phyloP scores from a whole-genome alignment of 2,113 vertebrate species.

The Melanerpes aurifrons region DNA sequence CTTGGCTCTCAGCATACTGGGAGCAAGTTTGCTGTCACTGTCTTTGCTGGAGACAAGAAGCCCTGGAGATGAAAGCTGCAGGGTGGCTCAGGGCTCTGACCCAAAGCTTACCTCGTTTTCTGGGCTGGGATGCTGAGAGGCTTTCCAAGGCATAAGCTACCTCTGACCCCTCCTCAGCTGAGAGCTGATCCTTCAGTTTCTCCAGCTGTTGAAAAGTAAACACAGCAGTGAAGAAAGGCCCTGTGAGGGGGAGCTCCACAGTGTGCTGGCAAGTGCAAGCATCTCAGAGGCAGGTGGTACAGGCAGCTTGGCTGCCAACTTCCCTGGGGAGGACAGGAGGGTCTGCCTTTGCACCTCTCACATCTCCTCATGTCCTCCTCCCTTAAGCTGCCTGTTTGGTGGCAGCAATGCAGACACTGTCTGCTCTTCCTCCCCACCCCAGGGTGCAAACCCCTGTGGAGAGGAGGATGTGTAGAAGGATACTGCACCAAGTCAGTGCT shows the following conservation, averaged over 20 bases:
- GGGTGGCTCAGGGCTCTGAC: neutral
- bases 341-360: neutral
- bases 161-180: slow-evolving; percentile 35
- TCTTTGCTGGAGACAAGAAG: neutral
- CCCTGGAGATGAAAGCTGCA: neutral
- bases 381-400: neutral
- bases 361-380: neutral
- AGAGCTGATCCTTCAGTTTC: slow-evolving; percentile 67
- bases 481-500: neutral
- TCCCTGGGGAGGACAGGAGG: neutral
- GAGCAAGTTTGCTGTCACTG: neutral
- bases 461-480: neutral
- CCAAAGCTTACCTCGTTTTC: slow-evolving; percentile 66
- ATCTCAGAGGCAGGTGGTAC: neutral
- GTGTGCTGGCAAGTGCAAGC: neutral
- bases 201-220: slow-evolving; percentile 65
- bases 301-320: neutral
- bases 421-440: neutral
- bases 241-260: neutral
- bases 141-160: slow-evolving; percentile 32
- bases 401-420: neutral
- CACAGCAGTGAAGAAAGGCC: neutral
- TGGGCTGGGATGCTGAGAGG: slow-evolving; percentile 54
- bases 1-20: neutral
- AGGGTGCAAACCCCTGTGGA: neutral